Percentiles rank a stretch among this genome's conserved stretches.
phyloP scores from a whole-genome alignment of 2,113 vertebrate genomes.

The Callionymus lyra region DNA sequence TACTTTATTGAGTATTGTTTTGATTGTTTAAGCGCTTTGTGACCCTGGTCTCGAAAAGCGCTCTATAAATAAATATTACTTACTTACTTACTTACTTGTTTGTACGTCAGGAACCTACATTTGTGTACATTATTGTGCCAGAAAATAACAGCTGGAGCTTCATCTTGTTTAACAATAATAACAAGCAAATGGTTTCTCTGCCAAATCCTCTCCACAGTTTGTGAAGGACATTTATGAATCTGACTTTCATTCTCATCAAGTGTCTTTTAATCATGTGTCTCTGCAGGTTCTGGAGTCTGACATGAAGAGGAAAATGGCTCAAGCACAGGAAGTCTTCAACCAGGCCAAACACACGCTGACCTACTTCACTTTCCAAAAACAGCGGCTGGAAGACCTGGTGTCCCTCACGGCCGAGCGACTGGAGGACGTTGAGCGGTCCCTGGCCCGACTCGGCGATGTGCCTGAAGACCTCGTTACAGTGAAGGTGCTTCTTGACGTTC shows the following conservation, averaged over 20 bases:
- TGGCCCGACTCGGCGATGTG: constrained; percentile 65
- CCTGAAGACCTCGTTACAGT: constrained; percentile 74
- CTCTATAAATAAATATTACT: no score
- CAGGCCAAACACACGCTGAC: constrained; percentile 75
- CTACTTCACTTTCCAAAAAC: constrained; percentile 78
- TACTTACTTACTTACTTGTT: no score
- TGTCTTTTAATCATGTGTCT: neutral
- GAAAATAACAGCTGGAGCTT: no score
- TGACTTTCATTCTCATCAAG: neutral
- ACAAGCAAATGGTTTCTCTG: no score
- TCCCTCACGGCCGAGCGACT: constrained; percentile 71
- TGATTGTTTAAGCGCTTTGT: no score
- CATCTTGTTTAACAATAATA: no score
- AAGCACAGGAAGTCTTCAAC: constrained; percentile 76
- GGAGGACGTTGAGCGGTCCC: constrained; percentile 64
- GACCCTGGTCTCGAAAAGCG: no score
- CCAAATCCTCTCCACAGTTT: no score
- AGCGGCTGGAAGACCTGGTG: constrained; percentile 76
- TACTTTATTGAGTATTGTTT: no score
- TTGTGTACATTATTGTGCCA: no score
- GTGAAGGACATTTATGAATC: no score
- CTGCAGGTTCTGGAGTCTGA: constrained; percentile 83
- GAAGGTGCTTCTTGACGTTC: constrained; percentile 63
- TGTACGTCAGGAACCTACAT: no score
- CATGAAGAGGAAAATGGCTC: constrained; percentile 80